Evolutionary conservation across 2,888 invertebrate genomes (phyloP), one percentile per base, ranked within the genome.

Genomic region (Callosobruchus maculatus): DNA sequence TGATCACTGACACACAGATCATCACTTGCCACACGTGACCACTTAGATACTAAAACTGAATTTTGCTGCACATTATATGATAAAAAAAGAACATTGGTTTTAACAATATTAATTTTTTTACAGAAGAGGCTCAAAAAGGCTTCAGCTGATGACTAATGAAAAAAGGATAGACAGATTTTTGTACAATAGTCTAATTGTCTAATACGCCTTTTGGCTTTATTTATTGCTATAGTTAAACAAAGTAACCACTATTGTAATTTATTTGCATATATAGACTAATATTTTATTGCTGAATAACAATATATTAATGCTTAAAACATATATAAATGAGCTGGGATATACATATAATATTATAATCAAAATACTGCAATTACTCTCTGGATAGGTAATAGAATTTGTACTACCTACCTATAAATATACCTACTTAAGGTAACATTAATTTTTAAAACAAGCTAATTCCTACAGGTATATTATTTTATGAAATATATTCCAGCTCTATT

Each of bases 61-160:
- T 74, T 67, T 71, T 74, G 71, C 70, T 74, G 74, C 74, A 71
- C 21, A 69, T 49, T 49, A 49, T 49, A 49, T 49, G 2, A 26
- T 49, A 1, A 49, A 49, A 18, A 49, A 13, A 7, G 49, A 49
- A 49, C 49, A 49, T 18, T 18, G 49, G 49, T 49, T 49, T 49
- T 49, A 49, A 49, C 49, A 49, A 49, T 7, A 68, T 74, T 68
- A 75, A 76, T 78, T 84, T 82, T 83, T 84, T 87, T 86, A 82
- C 87, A 87, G 87, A 86, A 86, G 82, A 83, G 86, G 78, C 84
- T 86, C 79, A 85, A 85, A 83, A 86, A 85, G 83, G 84, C 84
- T 83, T 84, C 84, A 81, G 81, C 81, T 78, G 84, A 84, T 77
- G 84, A 86, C 78, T 81, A 82, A 81, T 76, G 74, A 49, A 49